Evolutionary conservation across 2,113 vertebrate genomes (phyloP).

Genomic region (Ranitomeya imitator): DNA sequence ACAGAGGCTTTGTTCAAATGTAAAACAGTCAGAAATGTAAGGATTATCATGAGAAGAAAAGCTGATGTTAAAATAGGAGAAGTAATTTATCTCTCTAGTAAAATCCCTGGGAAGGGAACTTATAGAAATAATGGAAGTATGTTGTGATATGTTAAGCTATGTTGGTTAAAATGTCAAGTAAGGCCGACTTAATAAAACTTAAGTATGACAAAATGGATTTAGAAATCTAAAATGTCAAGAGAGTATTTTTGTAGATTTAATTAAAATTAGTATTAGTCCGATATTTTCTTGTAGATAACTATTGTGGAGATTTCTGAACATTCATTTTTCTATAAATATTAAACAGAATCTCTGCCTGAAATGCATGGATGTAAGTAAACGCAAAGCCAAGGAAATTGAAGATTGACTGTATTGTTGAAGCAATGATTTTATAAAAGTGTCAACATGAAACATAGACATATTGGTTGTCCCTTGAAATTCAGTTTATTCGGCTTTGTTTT

Average conservation of each 20-base stretch:
- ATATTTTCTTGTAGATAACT: background rate
- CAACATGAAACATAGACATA: too few species aligned
- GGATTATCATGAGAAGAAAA: background rate
- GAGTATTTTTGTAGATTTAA: background rate
- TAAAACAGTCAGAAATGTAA: background rate
- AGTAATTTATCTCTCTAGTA: background rate
- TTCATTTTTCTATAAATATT: background rate
- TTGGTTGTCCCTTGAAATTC: too few species aligned
- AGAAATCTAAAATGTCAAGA: conserved; percentile 30
- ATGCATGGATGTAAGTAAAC: background rate
- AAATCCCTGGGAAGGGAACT: background rate
- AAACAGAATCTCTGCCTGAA: background rate
- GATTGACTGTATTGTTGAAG: too few species aligned
- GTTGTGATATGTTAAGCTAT: background rate
- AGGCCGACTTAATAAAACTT: background rate
- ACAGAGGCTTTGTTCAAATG: conserved; percentile 48
- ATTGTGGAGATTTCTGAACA: too few species aligned
- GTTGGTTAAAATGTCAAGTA: conserved; percentile 35
- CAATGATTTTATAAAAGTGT: too few species aligned
- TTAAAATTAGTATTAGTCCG: background rate
- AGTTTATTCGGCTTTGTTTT: too few species aligned
- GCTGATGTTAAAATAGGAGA: background rate
- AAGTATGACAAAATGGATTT: background rate
- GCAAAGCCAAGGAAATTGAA: too few species aligned
- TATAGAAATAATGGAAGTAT: background rate